phyloP scores from a whole-genome alignment of 2,888 invertebrate genomes.

The Lumbricus terrestris region DNA sequence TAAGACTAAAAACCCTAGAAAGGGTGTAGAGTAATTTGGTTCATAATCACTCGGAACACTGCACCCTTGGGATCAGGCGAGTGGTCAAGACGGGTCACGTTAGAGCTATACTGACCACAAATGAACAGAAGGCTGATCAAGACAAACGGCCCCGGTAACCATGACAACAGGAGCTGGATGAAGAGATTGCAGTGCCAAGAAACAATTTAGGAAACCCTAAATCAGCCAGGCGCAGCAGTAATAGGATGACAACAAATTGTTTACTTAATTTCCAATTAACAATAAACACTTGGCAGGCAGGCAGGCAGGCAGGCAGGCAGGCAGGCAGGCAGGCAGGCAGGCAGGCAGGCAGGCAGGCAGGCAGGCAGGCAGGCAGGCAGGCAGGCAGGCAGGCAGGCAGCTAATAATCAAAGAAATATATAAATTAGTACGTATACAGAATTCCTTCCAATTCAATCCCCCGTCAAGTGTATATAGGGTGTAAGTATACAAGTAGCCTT shows the following conservation, averaged over 20 bases:
- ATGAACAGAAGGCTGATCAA: not conserved
- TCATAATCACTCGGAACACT: not conserved
- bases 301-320: too few species aligned
- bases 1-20: not conserved
- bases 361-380: too few species aligned
- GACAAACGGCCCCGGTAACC: not conserved
- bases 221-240: not conserved
- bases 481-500: too few species aligned
- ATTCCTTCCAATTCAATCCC: too few species aligned
- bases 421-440: not conserved
- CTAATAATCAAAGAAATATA: not conserved
- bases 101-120: not conserved
- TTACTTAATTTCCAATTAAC: not conserved
- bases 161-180: not conserved
- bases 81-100: not conserved
- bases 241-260: slow-evolving; percentile 3
- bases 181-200: not conserved
- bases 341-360: too few species aligned
- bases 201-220: slow-evolving; percentile 3
- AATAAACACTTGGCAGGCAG: not conserved
- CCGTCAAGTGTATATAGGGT: too few species aligned
- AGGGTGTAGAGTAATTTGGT: not conserved
- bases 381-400: not conserved
- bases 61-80: not conserved
- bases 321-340: too few species aligned